A percentile compares a stretch with the other conserved stretches of the same genome.
phyloP scores from a whole-genome alignment of 1,140 invertebrate genomes.

The Sycobia sp. region DNA sequence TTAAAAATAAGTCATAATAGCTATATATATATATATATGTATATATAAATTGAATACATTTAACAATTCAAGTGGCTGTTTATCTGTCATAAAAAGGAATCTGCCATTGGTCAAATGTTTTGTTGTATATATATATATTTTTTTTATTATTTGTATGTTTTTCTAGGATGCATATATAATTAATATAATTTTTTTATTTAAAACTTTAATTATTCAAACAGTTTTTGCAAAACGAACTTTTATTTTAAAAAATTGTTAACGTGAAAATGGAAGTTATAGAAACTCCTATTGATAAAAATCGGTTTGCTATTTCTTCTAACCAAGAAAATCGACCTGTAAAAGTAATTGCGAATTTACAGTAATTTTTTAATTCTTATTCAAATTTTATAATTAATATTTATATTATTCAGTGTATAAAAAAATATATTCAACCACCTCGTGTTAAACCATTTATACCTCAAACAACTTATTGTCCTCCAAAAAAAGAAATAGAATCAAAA shows the following conservation, averaged over 20 bases:
- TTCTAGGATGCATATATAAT: neutral
- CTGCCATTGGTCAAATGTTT: constrained; percentile 28
- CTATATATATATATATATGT: constrained; percentile 7
- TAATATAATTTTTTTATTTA: neutral
- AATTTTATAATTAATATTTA: neutral
- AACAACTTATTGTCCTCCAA: constrained; percentile 59
- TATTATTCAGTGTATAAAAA: constrained; percentile 43
- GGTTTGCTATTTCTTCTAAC: neutral
- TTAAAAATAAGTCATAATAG: too few relatives aligned
- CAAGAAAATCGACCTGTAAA: constrained; percentile 8
- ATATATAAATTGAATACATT: too few relatives aligned
- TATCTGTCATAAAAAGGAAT: neutral
- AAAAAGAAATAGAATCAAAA: constrained; percentile 58
- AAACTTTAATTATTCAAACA: neutral
- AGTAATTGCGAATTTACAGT: neutral
- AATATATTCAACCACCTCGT: constrained; percentile 67
- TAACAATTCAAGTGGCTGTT: too few relatives aligned
- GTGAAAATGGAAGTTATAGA: constrained; percentile 39
- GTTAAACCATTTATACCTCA: constrained; percentile 61
- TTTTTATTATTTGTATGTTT: constrained; percentile 23
- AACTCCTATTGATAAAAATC: constrained; percentile 4
- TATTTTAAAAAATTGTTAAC: constrained; percentile 8
- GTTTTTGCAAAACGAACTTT: neutral
- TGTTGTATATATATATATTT: constrained; percentile 10
- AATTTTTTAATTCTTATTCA: neutral